A percentile compares a stretch with the other conserved stretches of the same genome.
Conservation (phyloP, 2,797 vertebrate genomes). For the Cyprinodon diabolis region DNA sequence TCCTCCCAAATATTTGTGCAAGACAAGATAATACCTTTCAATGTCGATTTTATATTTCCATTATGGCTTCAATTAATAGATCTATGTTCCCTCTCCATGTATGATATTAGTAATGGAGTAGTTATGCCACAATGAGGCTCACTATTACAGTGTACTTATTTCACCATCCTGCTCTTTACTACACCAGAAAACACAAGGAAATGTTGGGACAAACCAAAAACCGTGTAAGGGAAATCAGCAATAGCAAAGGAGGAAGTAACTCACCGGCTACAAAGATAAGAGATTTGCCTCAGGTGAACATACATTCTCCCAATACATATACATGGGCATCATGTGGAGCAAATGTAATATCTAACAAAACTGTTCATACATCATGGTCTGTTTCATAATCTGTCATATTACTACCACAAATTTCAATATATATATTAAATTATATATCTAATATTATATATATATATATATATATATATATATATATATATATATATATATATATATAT, state of each 20-base stretch:
- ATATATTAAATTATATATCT: too few relatives aligned
- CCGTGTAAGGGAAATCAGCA: slow-evolving; percentile 15
- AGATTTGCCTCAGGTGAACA: slow-evolving; percentile 56
- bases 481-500: too few relatives aligned
- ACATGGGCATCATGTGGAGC: background rate
- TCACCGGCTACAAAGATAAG: slow-evolving; percentile 19
- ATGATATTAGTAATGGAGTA: background rate
- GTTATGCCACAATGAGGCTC: background rate
- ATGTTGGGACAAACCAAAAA: slow-evolving; percentile 8
- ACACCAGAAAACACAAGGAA: slow-evolving; percentile 52
- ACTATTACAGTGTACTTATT: background rate
- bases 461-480: too few relatives aligned
- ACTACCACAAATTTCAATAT: background rate
- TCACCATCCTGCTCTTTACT: background rate
- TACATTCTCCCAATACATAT: background rate
- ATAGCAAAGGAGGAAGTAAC: slow-evolving; percentile 13
- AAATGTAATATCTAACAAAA: background rate
- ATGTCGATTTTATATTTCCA: background rate
- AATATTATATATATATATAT: too few relatives aligned
- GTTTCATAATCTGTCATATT: background rate
- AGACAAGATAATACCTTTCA: background rate
- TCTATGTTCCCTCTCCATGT: background rate
- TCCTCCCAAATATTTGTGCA: slow-evolving; percentile 6
- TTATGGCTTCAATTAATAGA: slow-evolving; percentile 7
- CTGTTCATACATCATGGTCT: background rate